A percentile compares a stretch with the other conserved stretches of the same genome.
These are phyloP conservation scores for Peromyscus maniculatus DNA, from an alignment of 2,113 vertebrate species.

Conservation along the genomic window DNA sequence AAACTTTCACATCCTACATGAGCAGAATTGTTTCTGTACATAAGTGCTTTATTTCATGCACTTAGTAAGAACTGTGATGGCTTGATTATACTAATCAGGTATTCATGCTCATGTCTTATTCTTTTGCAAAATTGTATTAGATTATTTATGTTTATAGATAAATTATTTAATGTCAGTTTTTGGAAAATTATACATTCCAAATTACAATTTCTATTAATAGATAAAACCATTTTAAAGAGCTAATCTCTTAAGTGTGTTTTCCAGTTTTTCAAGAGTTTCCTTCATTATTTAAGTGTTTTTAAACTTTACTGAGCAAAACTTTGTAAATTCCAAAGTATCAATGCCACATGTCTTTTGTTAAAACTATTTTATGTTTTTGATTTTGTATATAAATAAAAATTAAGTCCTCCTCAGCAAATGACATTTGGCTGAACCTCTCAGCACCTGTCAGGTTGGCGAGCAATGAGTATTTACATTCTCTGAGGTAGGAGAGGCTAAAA, in stretches of 20 bases:
- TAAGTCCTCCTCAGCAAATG: neutral
- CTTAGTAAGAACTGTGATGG: neutral
- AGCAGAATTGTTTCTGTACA: neutral
- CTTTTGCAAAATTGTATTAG: neutral
- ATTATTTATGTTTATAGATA: neutral
- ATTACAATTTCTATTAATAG: neutral
- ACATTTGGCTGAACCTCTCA: slow-evolving; percentile 8
- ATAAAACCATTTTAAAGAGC: neutral
- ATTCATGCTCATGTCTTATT: neutral
- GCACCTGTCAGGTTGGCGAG: neutral
- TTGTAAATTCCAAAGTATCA: neutral
- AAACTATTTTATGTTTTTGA: neutral
- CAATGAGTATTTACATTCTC: neutral
- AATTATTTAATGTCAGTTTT: neutral
- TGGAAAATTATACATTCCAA: neutral
- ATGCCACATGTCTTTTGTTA: neutral
- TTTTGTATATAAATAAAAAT: neutral
- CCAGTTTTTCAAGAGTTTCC: neutral
- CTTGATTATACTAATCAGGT: neutral
- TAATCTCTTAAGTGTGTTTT: neutral
- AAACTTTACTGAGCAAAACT: neutral
- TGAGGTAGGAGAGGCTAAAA: neutral
- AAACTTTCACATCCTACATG: neutral
- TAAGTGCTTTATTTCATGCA: too few relatives aligned
- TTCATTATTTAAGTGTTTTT: neutral